Evolutionary conservation across 2,888 invertebrate species (phyloP), one percentile per base, ranked within the genome.

Genomic region (Morpho deidamia): DNA sequence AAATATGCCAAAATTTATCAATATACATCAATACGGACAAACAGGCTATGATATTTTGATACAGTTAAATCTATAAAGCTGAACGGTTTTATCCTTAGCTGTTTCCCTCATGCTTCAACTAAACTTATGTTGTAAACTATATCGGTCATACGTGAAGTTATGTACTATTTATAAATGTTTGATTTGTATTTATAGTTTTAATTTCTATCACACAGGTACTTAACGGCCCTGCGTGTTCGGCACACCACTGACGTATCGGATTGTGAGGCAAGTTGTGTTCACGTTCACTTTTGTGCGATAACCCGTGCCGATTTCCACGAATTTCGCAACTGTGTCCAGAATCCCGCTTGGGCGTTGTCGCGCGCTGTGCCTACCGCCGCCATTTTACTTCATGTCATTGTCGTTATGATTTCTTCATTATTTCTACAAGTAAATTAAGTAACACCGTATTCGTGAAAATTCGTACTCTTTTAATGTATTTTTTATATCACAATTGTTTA

Each of bases 261-360:
- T 7, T 96, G 96, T 69, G 94, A 94, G 76, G 91, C 93, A 1
- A 91, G 93, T 12, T 97, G 97, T 78, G 93, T 93, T 45, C 92
- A 95, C 73, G 93, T 94, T 57, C 97, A 97, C 81, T 96, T 94
- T 81, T 97, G 97, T 80, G 95, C 97, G 49, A 95, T 97, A 67
- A 96, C 96, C 5, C 91, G 96, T 48, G 92, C 97, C 37, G 96
- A 96, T 85, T 95, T 94, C 79, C 91, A 92, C 58, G 94, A 95
- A 72, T 96, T 95, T 85, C 93, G 94, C 56, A 88, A 93, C 43
- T 97, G 97, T 79, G 92, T 96, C 66, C 93, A 95, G 68, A 94
- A 95, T 55, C 95, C 95, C 39, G 94, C 95, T 37, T 94, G 94
- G 71, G 95, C 95, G 60, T 82, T 95, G 56, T 93, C 94, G 40